phyloP scores from a whole-genome alignment of 2,888 invertebrate genomes.

The Andrena dorsata region DNA sequence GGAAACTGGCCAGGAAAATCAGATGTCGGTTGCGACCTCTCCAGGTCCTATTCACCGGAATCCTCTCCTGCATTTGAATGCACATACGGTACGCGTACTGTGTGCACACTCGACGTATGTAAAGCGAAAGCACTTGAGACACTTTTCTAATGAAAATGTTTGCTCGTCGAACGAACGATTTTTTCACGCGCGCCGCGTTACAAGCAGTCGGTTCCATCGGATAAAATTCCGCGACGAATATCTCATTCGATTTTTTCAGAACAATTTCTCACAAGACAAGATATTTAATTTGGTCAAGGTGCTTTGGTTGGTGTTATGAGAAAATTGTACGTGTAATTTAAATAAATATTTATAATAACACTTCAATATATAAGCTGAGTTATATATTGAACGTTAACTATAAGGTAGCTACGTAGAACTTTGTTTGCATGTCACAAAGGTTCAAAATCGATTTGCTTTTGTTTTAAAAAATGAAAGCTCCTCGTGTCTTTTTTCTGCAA shows the following conservation, averaged over 20 bases:
- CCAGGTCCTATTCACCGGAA: constrained; percentile 60
- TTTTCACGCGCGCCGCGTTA: neutral
- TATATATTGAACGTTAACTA: too few relatives aligned
- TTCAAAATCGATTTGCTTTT: too few relatives aligned
- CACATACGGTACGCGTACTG: constrained; percentile 7
- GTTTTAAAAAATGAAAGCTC: too few relatives aligned
- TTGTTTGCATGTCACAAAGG: too few relatives aligned
- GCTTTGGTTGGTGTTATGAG: too few relatives aligned
- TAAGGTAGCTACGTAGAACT: too few relatives aligned
- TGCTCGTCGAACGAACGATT: neutral
- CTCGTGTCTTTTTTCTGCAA: too few relatives aligned
- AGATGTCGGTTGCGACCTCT: constrained; percentile 65
- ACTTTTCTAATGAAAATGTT: constrained; percentile 31
- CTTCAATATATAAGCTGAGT: too few relatives aligned
- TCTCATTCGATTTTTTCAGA: neutral
- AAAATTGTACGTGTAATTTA: too few relatives aligned
- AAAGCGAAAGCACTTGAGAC: constrained; percentile 39
- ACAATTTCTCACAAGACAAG: too few relatives aligned
- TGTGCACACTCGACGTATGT: constrained; percentile 8
- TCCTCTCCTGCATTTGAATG: constrained; percentile 59
- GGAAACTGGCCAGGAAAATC: constrained; percentile 76
- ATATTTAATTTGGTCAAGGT: too few relatives aligned
- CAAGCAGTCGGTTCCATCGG: neutral
- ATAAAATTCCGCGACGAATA: neutral
- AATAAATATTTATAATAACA: too few relatives aligned